Base-by-base conservation (phyloP, 2,113 vertebrate genomes). In the Pagrus major region DNA sequence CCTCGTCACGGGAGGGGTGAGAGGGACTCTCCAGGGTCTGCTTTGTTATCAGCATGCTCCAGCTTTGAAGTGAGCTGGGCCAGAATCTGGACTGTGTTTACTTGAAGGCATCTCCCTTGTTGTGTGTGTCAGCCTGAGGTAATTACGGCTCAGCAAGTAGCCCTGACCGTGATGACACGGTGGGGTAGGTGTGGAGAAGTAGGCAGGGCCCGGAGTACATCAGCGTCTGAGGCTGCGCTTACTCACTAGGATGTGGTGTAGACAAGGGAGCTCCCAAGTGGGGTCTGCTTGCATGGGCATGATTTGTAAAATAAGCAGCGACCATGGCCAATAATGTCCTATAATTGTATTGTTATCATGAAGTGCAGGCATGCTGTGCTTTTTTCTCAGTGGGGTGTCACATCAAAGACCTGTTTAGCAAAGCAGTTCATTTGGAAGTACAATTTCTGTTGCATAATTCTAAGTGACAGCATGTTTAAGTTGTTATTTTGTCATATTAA, bases 201-300 rank as follows among this genome's bases (percentile, higher is more conserved):
- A 71, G 86, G 84, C 76, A 66, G 75, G 68, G 85, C 71, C 47
- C 20, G 1, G 37, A 75, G 86, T 77, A 70, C 82, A 87, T 84
- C 87, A 87, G 81, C 14, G 92, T 93, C 92, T 93, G 71, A 79
- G 65, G 81, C 80, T 72, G 66, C 65, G 86, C 90, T 95, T 93
- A 93, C 93, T 95, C 94, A 94, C 82, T 54, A 77, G 91, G 94
- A 93, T 90, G 90, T 90, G 90, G 89, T 49, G 56, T 44, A 94
- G 93, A 94, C 91, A 11, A 82, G 78, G 76, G 67, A 80, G 81
- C 74, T 59, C 71, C 51, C 64, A 67, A 29, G 44, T 60, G 83
- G 81, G 73, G 65, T 71, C 52, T 56, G 75, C 66, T 56, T 85
- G 77, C 81, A 76, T 37, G 69, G 85, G 59, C 81, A 84, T 18